phyloP scores from a whole-genome alignment of 2,797 vertebrate species.

The Nyctibius grandis region DNA sequence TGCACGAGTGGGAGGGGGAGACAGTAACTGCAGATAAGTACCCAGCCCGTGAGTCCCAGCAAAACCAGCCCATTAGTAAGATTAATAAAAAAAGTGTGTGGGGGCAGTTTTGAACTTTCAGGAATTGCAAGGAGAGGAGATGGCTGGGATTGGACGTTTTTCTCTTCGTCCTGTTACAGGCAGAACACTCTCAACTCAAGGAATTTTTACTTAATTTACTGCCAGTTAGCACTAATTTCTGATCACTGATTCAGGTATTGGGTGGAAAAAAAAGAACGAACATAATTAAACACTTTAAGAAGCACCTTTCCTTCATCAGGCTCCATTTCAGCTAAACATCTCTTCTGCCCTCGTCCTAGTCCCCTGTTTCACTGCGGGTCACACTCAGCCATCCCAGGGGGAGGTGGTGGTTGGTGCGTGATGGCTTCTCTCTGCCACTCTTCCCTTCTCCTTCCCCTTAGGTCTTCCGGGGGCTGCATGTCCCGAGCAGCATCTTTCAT shows the following conservation, averaged over 20 bases:
- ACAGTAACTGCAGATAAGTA: background rate
- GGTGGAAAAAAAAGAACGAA: background rate
- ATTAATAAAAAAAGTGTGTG: background rate
- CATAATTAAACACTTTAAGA: background rate
- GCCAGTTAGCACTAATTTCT: background rate
- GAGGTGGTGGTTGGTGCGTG: background rate
- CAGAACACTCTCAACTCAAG: background rate
- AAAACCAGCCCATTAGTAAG: background rate
- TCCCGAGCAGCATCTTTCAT: background rate
- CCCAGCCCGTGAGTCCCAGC: background rate
- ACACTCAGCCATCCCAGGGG: too few species aligned
- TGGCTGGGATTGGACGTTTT: background rate
- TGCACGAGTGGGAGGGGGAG: background rate
- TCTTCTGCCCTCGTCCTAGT: background rate
- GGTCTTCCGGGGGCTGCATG: background rate
- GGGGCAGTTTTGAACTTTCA: background rate
- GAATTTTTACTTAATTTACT: background rate
- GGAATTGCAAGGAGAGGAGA: background rate
- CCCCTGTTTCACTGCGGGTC: background rate
- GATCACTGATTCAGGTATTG: background rate
- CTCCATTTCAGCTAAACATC: background rate
- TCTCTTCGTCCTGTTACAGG: background rate
- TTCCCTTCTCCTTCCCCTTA: background rate
- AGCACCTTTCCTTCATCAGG: background rate
- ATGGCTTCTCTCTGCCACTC: background rate